phyloP scores from a whole-genome alignment of 2,113 vertebrate genomes.

The Sphyrna mokarran region DNA sequence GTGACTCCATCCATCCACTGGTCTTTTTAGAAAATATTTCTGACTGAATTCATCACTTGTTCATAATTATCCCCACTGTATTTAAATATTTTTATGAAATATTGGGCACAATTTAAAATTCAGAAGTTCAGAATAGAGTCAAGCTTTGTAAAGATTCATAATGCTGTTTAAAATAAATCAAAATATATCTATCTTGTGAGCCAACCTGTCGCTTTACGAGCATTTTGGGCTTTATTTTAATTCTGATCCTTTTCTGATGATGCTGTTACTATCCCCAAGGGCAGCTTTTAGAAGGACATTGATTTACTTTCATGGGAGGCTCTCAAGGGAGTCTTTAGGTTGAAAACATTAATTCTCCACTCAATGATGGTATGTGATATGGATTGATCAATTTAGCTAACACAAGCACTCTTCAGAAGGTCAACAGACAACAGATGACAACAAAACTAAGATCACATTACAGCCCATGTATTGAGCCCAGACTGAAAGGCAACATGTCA shows the following conservation, averaged over 20 bases:
- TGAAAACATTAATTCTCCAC: slow-evolving; percentile 55
- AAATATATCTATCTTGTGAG: not conserved
- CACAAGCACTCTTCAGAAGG: slow-evolving; percentile 48
- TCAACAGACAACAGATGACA: slow-evolving; percentile 50
- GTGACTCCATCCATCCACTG: not conserved
- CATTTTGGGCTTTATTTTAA: not conserved
- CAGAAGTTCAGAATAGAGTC: not conserved
- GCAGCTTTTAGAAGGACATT: slow-evolving; percentile 37
- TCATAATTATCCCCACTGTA: not conserved
- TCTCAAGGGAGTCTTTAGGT: slow-evolving; percentile 53
- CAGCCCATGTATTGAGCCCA: not conserved
- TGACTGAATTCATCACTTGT: not conserved
- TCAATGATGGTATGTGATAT: slow-evolving; percentile 51
- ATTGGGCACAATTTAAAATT: not conserved
- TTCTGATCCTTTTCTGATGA: not conserved
- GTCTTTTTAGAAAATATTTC: not conserved
- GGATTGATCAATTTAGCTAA: slow-evolving; percentile 55
- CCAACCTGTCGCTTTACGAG: not conserved
- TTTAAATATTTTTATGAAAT: not conserved
- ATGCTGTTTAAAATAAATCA: not conserved
- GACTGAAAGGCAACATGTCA: not conserved
- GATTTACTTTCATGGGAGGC: slow-evolving; percentile 46
- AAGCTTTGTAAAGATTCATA: not conserved
- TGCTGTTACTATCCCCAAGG: not conserved
- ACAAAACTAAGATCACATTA: slow-evolving; percentile 49